Evolutionary conservation across 1,140 invertebrate species (phyloP).

Genomic region (Pogonus chalceus): DNA sequence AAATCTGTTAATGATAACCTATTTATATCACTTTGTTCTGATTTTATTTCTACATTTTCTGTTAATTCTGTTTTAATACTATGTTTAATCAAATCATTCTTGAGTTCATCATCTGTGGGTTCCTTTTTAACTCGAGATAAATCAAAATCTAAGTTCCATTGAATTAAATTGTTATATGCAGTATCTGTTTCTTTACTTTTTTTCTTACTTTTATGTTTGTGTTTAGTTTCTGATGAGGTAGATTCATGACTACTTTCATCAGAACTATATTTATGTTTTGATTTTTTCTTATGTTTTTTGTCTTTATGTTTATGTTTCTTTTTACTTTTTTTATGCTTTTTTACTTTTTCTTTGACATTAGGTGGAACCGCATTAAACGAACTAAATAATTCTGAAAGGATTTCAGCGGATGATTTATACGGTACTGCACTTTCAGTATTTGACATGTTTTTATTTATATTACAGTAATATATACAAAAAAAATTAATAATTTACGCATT

Average conservation of each 20-base stretch:
- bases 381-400: conserved; percentile 65
- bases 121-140: too few species aligned
- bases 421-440: background rate
- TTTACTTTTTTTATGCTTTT: conserved; percentile 47
- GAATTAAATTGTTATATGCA: conserved; percentile 14
- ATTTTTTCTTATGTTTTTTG: conserved; percentile 38
- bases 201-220: conserved; percentile 36
- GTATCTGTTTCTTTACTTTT: conserved; percentile 21
- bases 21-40: conserved; percentile 8
- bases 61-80: background rate
- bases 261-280: conserved; percentile 30
- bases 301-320: conserved; percentile 43
- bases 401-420: conserved; percentile 38
- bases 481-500: too few species aligned
- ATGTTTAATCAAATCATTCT: background rate
- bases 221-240: conserved; percentile 22
- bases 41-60: conserved; percentile 1
- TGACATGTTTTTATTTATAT: too few species aligned
- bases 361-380: conserved; percentile 57
- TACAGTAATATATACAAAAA: too few species aligned
- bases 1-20: conserved; percentile 8
- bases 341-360: conserved; percentile 39
- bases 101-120: background rate
- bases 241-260: conserved; percentile 19
- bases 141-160: too few species aligned